These are phyloP conservation scores for Rhabdophis nuchalis DNA, from an alignment of 2,797 vertebrate genomes.

Conservation along the genomic window DNA sequence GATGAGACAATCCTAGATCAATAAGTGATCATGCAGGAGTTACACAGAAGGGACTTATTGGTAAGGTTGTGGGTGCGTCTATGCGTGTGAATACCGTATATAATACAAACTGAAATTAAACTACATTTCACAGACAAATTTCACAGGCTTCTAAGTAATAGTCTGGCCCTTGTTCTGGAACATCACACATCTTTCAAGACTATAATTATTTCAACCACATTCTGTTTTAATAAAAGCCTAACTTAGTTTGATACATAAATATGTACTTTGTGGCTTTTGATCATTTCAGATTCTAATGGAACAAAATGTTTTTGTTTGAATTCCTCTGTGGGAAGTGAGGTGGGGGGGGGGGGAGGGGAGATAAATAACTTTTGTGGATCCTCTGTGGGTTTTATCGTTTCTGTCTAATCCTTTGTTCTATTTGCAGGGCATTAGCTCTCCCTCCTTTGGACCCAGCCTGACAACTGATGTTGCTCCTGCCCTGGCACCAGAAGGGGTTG, in stretches of 20 bases:
- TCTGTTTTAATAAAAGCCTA: neutral
- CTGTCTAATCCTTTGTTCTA: constrained; percentile 67
- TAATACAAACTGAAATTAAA: neutral
- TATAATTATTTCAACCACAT: neutral
- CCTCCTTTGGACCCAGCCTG: constrained; percentile 82
- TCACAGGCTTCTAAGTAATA: neutral
- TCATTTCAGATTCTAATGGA: neutral
- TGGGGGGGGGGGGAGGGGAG: neutral
- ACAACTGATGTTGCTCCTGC: constrained; percentile 82
- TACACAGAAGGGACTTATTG: neutral
- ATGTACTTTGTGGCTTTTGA: neutral
- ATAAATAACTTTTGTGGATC: neutral
- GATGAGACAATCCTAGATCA: neutral
- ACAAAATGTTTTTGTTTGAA: neutral
- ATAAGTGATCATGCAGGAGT: neutral
- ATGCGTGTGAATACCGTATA: neutral
- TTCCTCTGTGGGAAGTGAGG: neutral
- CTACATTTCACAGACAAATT: neutral
- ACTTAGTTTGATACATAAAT: neutral
- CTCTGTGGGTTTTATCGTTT: neutral
- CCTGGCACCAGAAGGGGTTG: constrained; percentile 78
- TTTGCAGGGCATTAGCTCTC: constrained; percentile 89
- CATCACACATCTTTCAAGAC: neutral
- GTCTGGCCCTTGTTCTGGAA: neutral
- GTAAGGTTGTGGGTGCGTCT: too few relatives aligned